phyloP scores from a whole-genome alignment of 2,888 invertebrate genomes.

The Eristalis pertinax region DNA sequence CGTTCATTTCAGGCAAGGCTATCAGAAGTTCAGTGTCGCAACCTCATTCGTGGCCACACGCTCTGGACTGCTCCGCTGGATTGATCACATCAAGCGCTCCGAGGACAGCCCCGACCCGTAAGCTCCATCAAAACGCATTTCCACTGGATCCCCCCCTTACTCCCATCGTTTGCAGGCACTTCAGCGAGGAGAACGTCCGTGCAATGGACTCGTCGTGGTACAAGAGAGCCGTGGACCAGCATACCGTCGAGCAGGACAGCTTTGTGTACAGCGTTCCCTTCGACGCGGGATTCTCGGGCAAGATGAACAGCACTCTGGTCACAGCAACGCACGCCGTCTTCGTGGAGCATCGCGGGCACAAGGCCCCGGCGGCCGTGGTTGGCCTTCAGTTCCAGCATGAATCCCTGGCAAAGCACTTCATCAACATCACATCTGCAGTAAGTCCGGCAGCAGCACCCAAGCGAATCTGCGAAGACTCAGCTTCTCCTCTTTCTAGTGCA shows the following conservation, averaged over 20 bases:
- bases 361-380: conserved; percentile 95
- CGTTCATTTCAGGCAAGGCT: conserved; percentile 87
- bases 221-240: conserved; percentile 94
- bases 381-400: conserved; percentile 94
- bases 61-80: conserved; percentile 94
- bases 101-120: conserved; percentile 87
- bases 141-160: not conserved
- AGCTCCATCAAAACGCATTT: conserved; percentile 75
- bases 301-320: conserved; percentile 85
- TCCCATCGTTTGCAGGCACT: conserved; percentile 84
- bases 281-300: conserved; percentile 81
- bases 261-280: conserved; percentile 91
- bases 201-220: conserved; percentile 96
- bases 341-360: conserved; percentile 90
- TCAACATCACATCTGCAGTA: conserved; percentile 94
- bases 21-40: conserved; percentile 92
- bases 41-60: conserved; percentile 94
- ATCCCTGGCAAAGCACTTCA: conserved; percentile 90
- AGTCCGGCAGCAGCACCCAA: conserved; percentile 73
- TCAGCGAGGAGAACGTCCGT: conserved; percentile 89
- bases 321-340: conserved; percentile 96
- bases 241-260: conserved; percentile 92
- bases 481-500: conserved; percentile 82
- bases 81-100: conserved; percentile 85
- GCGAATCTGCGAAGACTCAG: not conserved